Evolutionary conservation across 2,797 vertebrate genomes (phyloP).

Genomic region (Falco berigora): DNA sequence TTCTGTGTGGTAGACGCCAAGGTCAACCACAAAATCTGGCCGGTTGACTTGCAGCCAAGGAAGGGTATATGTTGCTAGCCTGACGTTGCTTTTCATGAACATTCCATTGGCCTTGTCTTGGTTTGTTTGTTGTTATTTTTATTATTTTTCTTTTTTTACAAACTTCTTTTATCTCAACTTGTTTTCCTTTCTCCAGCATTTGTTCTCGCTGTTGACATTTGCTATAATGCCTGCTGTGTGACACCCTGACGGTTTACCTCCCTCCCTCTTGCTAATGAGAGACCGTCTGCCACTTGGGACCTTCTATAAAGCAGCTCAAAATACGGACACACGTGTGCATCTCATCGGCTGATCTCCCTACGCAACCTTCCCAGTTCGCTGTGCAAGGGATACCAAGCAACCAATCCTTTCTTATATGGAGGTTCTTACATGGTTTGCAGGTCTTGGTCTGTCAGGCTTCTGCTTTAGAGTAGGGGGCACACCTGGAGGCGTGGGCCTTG

Average conservation of each 20-base stretch:
- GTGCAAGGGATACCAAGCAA: rapidly evolving
- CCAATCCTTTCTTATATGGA: no score
- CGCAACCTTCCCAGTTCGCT: neutral
- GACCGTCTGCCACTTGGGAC: neutral
- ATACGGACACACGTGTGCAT: rapidly evolving
- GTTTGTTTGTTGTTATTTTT: no score
- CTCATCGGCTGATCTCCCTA: neutral
- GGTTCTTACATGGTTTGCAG: neutral
- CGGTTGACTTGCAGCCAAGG: neutral
- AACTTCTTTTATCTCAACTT: neutral
- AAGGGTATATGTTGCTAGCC: neutral
- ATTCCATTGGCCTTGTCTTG: neutral
- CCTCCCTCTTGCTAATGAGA: neutral
- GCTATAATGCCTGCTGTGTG: neutral
- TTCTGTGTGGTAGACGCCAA: neutral
- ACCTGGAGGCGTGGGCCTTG: neutral
- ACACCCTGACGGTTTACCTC: neutral
- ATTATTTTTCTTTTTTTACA: neutral
- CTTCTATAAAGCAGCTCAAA: neutral
- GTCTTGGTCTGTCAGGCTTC: neutral
- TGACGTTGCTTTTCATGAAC: neutral
- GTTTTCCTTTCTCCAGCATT: neutral
- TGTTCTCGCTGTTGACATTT: neutral
- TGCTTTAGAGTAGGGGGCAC: neutral
- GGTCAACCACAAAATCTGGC: neutral